phyloP scores from a whole-genome alignment of 2,888 invertebrate species.

The Ecliptopera silaceata region DNA sequence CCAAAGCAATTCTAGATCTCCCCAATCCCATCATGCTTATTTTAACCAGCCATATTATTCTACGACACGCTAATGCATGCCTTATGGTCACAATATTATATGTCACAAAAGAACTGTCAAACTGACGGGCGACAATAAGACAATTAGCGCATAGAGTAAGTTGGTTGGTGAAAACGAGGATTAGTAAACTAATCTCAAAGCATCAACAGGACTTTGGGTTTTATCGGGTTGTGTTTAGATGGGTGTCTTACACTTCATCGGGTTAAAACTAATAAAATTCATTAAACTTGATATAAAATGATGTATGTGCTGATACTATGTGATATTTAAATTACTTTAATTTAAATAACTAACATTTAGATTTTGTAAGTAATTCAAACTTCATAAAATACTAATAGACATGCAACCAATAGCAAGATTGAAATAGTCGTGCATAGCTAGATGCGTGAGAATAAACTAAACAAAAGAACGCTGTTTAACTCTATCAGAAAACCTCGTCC shows the following conservation, averaged over 20 bases:
- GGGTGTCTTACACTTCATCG: conserved; percentile 76
- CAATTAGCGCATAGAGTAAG: neutral
- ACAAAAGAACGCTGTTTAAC: conserved; percentile 65
- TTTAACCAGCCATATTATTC: conserved; percentile 2
- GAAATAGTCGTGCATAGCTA: conserved; percentile 80
- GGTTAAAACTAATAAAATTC: conserved; percentile 55
- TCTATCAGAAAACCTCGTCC: conserved; percentile 61
- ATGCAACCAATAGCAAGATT: conserved; percentile 80
- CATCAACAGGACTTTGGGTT: conserved; percentile 51
- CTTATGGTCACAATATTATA: neutral
- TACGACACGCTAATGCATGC: neutral
- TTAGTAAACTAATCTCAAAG: conserved; percentile 44
- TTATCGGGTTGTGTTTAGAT: conserved; percentile 42
- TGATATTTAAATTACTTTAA: conserved; percentile 66
- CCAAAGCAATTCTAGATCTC: conserved; percentile 58
- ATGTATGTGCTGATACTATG: conserved; percentile 80
- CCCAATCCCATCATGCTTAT: conserved; percentile 39
- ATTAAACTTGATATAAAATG: conserved; percentile 73
- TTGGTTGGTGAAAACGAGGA: conserved; percentile 8
- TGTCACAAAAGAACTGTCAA: neutral
- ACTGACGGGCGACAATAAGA: neutral
- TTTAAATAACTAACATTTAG: conserved; percentile 72
- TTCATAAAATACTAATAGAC: conserved; percentile 65
- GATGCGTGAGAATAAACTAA: conserved; percentile 79
- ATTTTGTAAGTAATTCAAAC: conserved; percentile 57